Percentiles rank a stretch among this genome's conserved stretches.
Conservation (phyloP, 92 coral and sea anemone genomes). For the Heteractis magnifica region DNA sequence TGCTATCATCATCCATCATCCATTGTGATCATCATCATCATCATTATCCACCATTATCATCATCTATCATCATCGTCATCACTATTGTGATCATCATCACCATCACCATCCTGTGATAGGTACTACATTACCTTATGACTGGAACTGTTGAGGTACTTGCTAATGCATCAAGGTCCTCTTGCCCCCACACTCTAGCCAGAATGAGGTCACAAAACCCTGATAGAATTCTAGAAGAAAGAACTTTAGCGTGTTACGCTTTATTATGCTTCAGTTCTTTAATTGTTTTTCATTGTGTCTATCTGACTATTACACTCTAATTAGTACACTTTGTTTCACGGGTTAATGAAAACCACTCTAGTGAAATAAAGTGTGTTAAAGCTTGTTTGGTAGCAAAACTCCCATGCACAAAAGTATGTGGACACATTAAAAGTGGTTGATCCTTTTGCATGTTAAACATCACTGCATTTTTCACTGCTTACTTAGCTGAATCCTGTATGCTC, state of each 20-base stretch:
- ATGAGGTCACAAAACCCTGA: conserved; percentile 87
- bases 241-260: too few species aligned
- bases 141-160: conserved; percentile 79
- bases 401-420: too few species aligned
- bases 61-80: not conserved
- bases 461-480: conserved; percentile 31
- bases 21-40: not conserved
- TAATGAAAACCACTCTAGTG: too few species aligned
- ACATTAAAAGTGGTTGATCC: too few species aligned
- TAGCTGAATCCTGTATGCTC: conserved; percentile 77
- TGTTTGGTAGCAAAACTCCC: too few species aligned
- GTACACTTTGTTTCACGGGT: too few species aligned
- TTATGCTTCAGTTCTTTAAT: not conserved
- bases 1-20: not conserved
- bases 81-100: not conserved
- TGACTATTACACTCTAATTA: too few species aligned
- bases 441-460: too few species aligned
- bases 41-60: not conserved
- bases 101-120: not conserved
- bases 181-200: conserved; percentile 85
- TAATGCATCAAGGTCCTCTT: conserved; percentile 65
- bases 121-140: conserved; percentile 63
- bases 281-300: too few species aligned
- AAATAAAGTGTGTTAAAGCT: too few species aligned
- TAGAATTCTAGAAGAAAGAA: conserved; percentile 57